Conservation (phyloP, 2,797 vertebrate species). For the Hafferia zeledoni region DNA sequence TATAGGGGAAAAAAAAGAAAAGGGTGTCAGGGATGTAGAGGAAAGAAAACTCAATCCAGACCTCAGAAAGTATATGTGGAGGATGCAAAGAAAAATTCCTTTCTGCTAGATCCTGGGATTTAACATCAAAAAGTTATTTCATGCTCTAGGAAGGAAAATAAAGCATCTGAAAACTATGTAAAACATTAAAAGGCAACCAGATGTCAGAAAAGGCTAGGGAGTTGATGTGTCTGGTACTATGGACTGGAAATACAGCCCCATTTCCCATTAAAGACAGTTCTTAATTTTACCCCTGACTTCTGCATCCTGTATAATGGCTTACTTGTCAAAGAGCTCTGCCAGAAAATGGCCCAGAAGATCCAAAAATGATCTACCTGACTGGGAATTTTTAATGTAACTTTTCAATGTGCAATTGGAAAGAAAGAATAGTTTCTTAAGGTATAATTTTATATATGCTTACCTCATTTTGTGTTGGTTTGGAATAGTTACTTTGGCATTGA, state of each 20-base stretch:
- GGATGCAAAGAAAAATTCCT: background rate
- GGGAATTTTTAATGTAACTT: background rate
- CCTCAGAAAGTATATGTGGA: background rate
- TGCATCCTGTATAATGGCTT: background rate
- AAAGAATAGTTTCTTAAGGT: background rate
- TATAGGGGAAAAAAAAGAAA: background rate
- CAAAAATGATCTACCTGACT: background rate
- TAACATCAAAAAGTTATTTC: background rate
- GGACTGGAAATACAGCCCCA: background rate
- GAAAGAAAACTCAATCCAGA: background rate
- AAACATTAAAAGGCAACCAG: background rate
- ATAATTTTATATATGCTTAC: background rate
- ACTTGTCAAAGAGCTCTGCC: background rate
- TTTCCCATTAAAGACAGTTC: background rate
- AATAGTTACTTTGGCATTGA: background rate
- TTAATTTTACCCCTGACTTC: background rate
- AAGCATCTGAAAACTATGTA: background rate
- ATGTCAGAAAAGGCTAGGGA: background rate
- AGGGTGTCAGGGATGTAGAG: background rate
- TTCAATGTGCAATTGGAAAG: background rate
- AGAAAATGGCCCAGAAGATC: background rate
- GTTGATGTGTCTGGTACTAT: background rate
- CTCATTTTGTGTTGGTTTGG: background rate
- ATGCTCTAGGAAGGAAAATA: background rate
- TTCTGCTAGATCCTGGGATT: background rate